These are phyloP conservation scores for Tetranychus truncatus DNA, from an alignment of 2,888 invertebrate genomes.

Conservation along the genomic window DNA sequence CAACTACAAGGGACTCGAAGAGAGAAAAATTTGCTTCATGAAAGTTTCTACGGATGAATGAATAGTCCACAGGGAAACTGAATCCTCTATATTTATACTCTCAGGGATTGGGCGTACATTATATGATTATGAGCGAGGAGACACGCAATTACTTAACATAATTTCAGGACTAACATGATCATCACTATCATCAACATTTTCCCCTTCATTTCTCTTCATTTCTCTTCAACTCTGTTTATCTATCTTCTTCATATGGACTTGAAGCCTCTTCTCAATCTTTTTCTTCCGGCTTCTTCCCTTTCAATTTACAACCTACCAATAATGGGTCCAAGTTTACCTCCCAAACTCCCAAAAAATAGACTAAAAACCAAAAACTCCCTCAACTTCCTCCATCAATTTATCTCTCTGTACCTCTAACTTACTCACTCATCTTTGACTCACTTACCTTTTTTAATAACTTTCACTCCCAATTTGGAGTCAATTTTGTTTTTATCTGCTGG, in stretches of 20 bases:
- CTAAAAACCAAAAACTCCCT: background rate
- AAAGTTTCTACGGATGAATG: background rate
- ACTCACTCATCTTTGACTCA: background rate
- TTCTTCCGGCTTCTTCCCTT: constrained; percentile 1
- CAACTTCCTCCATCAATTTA: background rate
- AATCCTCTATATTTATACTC: background rate
- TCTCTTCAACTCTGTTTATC: background rate
- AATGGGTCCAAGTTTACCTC: background rate
- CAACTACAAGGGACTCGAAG: background rate
- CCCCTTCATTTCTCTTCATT: constrained; percentile 1
- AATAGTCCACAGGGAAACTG: constrained; percentile 4
- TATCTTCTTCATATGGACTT: background rate
- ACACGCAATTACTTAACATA: constrained; percentile 12
- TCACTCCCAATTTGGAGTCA: background rate
- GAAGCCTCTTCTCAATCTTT: background rate
- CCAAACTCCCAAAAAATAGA: background rate
- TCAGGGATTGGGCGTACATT: constrained; percentile 10
- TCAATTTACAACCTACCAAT: background rate
- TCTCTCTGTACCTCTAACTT: background rate
- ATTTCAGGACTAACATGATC: background rate
- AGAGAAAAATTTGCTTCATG: background rate
- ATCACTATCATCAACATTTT: background rate
- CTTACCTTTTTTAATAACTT: background rate
- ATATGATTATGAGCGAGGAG: background rate
- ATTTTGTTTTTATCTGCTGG: background rate